phyloP scores from a whole-genome alignment of 2,113 vertebrate genomes.

The Dromaius novaehollandiae region DNA sequence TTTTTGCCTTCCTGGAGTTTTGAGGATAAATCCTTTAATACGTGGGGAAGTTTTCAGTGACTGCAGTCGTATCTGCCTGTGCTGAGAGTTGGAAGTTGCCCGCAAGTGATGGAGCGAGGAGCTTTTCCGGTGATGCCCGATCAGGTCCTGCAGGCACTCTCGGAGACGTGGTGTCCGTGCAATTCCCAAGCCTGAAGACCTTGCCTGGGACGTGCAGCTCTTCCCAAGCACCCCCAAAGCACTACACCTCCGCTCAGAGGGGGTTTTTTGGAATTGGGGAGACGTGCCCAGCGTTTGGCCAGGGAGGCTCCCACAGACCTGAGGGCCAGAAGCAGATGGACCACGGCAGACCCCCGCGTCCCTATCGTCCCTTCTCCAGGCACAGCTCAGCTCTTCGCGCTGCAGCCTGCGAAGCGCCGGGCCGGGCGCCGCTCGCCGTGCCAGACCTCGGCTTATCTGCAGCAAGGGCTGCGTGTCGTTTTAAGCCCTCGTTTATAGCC shows the following conservation, averaged over 20 bases:
- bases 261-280: not conserved
- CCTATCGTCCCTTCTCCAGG: not conserved
- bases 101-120: not conserved
- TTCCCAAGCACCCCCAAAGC: not conserved
- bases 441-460: not conserved
- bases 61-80: fast-evolving
- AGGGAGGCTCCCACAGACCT: not conserved
- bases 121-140: not conserved
- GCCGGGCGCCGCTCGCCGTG: not conserved
- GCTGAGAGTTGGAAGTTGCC: not conserved
- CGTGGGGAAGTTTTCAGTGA: not conserved
- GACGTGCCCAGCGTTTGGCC: not conserved
- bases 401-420: not conserved
- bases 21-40: not conserved
- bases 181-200: not conserved
- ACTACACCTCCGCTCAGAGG: not conserved
- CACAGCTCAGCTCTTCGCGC: not conserved
- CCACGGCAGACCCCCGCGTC: fast-evolving
- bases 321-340: not conserved
- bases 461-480: not conserved
- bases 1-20: not conserved
- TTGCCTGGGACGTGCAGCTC: not conserved
- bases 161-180: not conserved
- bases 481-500: not conserved
- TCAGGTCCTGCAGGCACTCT: not conserved